Percentiles rank a stretch among this genome's conserved stretches.
Evolutionary conservation across 2,888 invertebrate genomes (phyloP).

Genomic region (Aphodius granarius): DNA sequence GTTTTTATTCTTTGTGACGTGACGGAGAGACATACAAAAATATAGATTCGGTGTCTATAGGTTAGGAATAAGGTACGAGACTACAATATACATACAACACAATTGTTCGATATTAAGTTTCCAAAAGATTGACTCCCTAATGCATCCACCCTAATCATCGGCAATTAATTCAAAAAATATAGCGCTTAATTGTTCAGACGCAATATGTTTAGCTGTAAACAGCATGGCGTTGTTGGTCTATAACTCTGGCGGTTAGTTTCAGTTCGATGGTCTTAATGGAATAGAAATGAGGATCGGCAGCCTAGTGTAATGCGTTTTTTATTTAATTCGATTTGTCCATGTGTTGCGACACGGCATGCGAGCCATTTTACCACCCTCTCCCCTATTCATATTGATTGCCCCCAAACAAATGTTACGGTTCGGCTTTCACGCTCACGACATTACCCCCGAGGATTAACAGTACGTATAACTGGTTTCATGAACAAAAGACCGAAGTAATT

Average conservation of each 20-base stretch:
- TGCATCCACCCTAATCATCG: background rate
- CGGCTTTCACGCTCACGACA: background rate
- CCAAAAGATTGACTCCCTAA: background rate
- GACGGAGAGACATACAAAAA: background rate
- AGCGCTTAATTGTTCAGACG: background rate
- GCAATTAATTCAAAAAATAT: background rate
- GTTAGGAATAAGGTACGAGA: background rate
- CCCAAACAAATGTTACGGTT: slow-evolving; percentile 1
- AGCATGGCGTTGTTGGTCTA: background rate
- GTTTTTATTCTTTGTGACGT: background rate
- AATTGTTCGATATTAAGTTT: background rate
- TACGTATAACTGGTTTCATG: background rate
- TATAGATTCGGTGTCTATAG: background rate
- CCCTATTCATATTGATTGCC: slow-evolving; percentile 6
- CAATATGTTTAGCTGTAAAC: slow-evolving; percentile 14
- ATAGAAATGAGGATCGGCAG: background rate
- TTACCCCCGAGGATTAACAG: background rate
- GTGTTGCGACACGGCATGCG: slow-evolving; percentile 2
- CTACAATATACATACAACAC: background rate
- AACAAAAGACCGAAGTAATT: background rate
- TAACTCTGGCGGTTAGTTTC: background rate
- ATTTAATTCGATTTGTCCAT: slow-evolving; percentile 11
- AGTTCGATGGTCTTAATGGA: slow-evolving; percentile 1
- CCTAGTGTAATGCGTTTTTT: slow-evolving; percentile 13
- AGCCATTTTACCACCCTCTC: background rate